Conservation (phyloP, 92 coral and sea anemone genomes). For the Scolanthus callimorphus region DNA sequence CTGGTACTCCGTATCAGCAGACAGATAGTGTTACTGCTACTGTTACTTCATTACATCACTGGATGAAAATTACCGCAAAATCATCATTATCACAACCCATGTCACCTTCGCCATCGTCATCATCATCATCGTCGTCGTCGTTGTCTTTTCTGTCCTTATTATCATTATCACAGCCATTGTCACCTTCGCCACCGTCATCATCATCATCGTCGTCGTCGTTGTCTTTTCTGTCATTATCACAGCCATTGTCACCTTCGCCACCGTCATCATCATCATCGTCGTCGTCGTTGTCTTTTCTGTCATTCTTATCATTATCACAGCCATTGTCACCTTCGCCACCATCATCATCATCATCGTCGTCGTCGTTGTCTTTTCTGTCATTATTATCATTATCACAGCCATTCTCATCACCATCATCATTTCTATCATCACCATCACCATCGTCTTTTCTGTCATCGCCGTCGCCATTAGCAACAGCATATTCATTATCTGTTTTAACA, state of each 20-base stretch:
- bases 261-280: neutral
- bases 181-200: neutral
- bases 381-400: neutral
- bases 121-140: neutral
- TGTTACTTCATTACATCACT: too few relatives aligned
- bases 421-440: neutral
- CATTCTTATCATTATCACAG: neutral
- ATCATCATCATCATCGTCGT: neutral
- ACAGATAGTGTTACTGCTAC: too few relatives aligned
- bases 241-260: neutral
- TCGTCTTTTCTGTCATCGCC: neutral
- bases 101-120: neutral
- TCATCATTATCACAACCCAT: neutral
- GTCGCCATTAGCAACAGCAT: neutral
- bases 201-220: neutral
- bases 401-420: neutral
- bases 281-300: neutral
- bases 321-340: neutral
- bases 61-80: too few relatives aligned
- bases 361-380: neutral
- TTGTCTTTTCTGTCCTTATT: neutral
- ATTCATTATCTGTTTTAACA: neutral
- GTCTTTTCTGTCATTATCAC: neutral
- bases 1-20: too few relatives aligned
- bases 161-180: neutral